Evolutionary conservation across 1,140 invertebrate genomes (phyloP).

Genomic region (Cotesia glomerata): DNA sequence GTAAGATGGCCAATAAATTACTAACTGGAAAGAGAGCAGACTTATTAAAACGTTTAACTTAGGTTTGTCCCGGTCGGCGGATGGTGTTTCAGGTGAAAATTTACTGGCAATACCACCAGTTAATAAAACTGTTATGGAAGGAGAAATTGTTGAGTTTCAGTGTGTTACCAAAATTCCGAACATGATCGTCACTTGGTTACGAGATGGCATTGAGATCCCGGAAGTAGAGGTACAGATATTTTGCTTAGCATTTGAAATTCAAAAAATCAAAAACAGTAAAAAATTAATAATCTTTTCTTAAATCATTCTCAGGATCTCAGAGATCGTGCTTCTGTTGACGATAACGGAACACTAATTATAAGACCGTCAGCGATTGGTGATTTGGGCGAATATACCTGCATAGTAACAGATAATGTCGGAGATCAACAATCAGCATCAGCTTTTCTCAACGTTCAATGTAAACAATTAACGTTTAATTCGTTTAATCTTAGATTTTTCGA

Average conservation of each 20-base stretch:
- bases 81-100: slow-evolving; percentile 76
- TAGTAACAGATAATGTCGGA: slow-evolving; percentile 80
- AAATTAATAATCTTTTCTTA: neutral
- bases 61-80: slow-evolving; percentile 57
- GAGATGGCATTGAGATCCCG: slow-evolving; percentile 69
- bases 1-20: slow-evolving; percentile 36
- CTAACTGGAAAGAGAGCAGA: slow-evolving; percentile 58
- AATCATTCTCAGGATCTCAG: slow-evolving; percentile 64
- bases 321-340: slow-evolving; percentile 66
- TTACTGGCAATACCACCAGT: slow-evolving; percentile 83
- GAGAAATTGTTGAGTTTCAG: slow-evolving; percentile 79
- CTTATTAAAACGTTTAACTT: slow-evolving; percentile 62
- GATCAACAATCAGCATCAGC: slow-evolving; percentile 84
- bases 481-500: neutral
- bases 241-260: neutral
- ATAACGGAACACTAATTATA: slow-evolving; percentile 79
- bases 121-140: slow-evolving; percentile 88
- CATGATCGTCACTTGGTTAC: slow-evolving; percentile 73
- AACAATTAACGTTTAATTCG: slow-evolving; percentile 37
- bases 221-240: slow-evolving; percentile 60
- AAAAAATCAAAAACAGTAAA: neutral
- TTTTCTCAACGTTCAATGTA: slow-evolving; percentile 94
- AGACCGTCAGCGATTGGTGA: slow-evolving; percentile 79
- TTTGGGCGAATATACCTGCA: slow-evolving; percentile 87
- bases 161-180: slow-evolving; percentile 76